Evolutionary conservation across 1,140 invertebrate genomes (phyloP).

Genomic region (Popillia japonica): DNA sequence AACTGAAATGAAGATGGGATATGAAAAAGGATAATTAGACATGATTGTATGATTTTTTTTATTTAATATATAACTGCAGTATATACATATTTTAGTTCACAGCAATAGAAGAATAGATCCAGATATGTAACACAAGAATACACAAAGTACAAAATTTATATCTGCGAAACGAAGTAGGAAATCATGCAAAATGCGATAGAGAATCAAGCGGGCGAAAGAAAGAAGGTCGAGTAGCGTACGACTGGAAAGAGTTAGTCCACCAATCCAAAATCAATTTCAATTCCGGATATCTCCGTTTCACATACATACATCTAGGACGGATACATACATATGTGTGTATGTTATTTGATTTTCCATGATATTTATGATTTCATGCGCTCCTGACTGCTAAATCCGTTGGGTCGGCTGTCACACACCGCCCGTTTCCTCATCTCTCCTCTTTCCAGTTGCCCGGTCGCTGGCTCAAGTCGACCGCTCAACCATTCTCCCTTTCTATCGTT

Average conservation of each 20-base stretch:
- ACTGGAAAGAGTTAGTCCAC: conserved; percentile 11
- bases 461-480: conserved; percentile 3
- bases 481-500: not conserved
- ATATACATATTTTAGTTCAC: too few species aligned
- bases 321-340: not conserved
- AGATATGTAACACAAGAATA: too few species aligned
- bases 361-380: conserved; percentile 49
- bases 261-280: conserved; percentile 37
- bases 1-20: too few species aligned
- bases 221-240: not conserved
- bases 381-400: conserved; percentile 49
- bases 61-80: too few species aligned
- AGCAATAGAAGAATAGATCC: too few species aligned
- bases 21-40: too few species aligned
- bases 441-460: not conserved
- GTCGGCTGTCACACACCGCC: conserved; percentile 38
- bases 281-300: conserved; percentile 24
- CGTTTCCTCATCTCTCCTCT: not conserved
- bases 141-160: not conserved
- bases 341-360: conserved; percentile 50
- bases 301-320: not conserved
- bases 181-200: not conserved
- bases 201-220: not conserved
- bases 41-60: too few species aligned
- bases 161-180: not conserved